Evolutionary conservation across 53 echinoderm and acorn worm genomes (phyloP), one percentile per base, ranked within the genome.

Genomic region (Mesocentrotus franciscanus): DNA sequence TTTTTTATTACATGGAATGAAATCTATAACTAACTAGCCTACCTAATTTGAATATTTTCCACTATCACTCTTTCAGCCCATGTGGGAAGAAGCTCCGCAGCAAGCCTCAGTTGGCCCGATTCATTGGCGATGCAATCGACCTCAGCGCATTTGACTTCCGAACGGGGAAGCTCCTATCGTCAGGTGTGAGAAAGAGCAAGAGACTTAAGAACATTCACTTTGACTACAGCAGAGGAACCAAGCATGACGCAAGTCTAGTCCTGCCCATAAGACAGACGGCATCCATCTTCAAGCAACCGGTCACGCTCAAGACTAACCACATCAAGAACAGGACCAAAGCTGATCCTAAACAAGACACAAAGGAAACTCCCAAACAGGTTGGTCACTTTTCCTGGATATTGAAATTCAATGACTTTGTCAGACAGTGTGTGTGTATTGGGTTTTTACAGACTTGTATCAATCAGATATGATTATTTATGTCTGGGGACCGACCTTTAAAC

Each of bases 101-200:
- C 96, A 99, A 99, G 91, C 99, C 99, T 64, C 98, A 99, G 91
- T 96, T 99, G 56, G 99, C 99, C 70, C 95, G 99, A 42, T 98
- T 98, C 81, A 96, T 99, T 1, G 99, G 99, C 42, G 99, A 99
- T 90, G 96, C 98, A 5, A 95, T 99, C 64, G 99, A 99, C 85
- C 97, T 99, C 56, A 99, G 97, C 66, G 96, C 99, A 29, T 99
- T 99, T 96, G 99, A 99, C 94, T 99, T 99, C 96, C 96, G 99
- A 39, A 98, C 98, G 39, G 99, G 99, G 85, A 99, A 98, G 90
- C 97, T 97, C 35, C 83, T 97, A 13, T 97, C 99, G 22, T 96
- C 97, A 8, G 97, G 99, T 9, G 96, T 98, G 18, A 90, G 99
- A 62, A 99, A 98, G 95, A 98, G 98, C 90, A 99, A 99, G 94